Evolutionary conservation across 2,888 invertebrate genomes (phyloP).

Genomic region (Andrena flavipes): DNA sequence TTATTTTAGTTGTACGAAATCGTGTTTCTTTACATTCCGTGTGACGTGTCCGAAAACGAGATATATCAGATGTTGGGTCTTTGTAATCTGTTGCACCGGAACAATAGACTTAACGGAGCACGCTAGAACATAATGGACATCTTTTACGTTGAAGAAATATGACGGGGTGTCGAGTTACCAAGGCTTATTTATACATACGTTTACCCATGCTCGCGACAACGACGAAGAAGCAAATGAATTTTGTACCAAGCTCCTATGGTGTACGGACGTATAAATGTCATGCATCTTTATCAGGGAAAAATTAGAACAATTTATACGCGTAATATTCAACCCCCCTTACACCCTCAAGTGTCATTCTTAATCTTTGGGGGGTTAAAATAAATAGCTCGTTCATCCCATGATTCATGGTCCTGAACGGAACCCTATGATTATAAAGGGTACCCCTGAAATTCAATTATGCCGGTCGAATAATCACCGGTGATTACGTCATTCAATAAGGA

Average conservation of each 20-base stretch:
- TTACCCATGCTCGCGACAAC: slow-evolving; percentile 22
- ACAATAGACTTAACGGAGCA: slow-evolving; percentile 61
- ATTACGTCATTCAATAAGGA: slow-evolving; percentile 14
- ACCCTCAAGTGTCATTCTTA: background rate
- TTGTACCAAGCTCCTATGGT: slow-evolving; percentile 4
- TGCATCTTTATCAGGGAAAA: too few species aligned
- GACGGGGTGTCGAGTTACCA: slow-evolving; percentile 50
- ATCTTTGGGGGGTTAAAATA: background rate
- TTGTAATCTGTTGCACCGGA: slow-evolving; percentile 44
- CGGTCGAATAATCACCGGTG: background rate
- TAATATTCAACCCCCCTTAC: background rate
- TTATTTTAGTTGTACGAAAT: slow-evolving; percentile 1
- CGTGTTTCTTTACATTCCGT: slow-evolving; percentile 25
- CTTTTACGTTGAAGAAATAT: slow-evolving; percentile 50
- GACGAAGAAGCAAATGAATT: slow-evolving; percentile 28
- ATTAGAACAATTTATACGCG: background rate
- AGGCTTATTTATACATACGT: slow-evolving; percentile 47
- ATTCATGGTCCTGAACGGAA: slow-evolving; percentile 3
- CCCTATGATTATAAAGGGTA: background rate
- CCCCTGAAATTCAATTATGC: slow-evolving; percentile 12
- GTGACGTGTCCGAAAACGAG: background rate
- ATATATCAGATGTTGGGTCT: slow-evolving; percentile 50
- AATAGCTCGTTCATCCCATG: slow-evolving; percentile 8
- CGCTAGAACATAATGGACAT: slow-evolving; percentile 44
- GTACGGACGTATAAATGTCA: background rate